Evolutionary conservation across 2,888 invertebrate genomes (phyloP), one percentile per base, ranked within the genome.

Genomic region (Heliconius aoede): DNA sequence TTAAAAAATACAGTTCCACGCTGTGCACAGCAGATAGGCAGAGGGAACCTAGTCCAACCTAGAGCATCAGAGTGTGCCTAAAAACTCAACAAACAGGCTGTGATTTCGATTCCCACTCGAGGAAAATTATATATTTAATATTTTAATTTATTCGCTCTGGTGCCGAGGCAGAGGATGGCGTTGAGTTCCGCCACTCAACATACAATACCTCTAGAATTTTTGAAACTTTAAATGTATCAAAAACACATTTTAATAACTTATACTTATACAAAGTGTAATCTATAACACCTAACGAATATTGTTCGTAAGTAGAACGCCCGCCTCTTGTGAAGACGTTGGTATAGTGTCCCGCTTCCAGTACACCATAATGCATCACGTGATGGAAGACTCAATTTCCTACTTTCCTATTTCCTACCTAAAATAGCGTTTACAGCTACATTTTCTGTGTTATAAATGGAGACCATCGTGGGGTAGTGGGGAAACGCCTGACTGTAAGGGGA

Each of bases 291-390:
- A 55, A 32, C 30, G 30, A 40, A 36, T 24, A 72, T 40, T 40
- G 36, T 40, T 40, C 9, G 26, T 26, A 72, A 72, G 61, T 40
- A 61, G 72, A 26, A 40, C 72, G 28, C 26, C 40, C n/a, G 58
- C 51, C 51, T 30, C 28, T 68, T 68, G 51, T 71, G 36, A 71
- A 71, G 58, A 21, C 58, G 58, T 60, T 71, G 32, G 40, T 46
- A 68, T 58, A 60, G 18, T 58, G 58, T 60, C 26, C 36, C 71
- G 60, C 18, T 71, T 71, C 60, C 32, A 60, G 60, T 40, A 24
- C 36, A 61, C 40, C 72, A 72, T 72, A 61, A 72, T 72, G 72
- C 72, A 72, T 60, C n/a, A 61, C 26, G 36, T 72, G 72, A 72
- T 40, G 61, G 40, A 26, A 28, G 60, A 61, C 32, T 72, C 60